These are phyloP conservation scores for Synergus umbraculus DNA, from an alignment of 2,888 invertebrate genomes.

Conservation along the genomic window DNA sequence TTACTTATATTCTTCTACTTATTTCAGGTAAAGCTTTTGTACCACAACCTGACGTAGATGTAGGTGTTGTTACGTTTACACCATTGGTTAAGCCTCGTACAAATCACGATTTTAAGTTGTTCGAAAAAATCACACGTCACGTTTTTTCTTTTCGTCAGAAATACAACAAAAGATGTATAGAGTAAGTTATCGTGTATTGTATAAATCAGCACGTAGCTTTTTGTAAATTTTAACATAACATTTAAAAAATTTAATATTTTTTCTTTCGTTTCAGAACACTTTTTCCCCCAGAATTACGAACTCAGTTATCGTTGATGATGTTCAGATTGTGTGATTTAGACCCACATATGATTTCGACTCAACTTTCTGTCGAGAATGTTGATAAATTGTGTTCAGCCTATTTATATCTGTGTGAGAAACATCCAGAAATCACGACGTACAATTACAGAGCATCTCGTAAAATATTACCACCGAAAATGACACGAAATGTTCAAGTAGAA, in stretches of 20 bases:
- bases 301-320: conserved; percentile 83
- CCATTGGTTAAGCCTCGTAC: conserved; percentile 89
- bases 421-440: conserved; percentile 84
- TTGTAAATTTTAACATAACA: not conserved
- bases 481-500: conserved; percentile 49
- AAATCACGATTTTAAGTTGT: conserved; percentile 87
- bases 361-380: conserved; percentile 89
- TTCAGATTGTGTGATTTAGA: conserved; percentile 86
- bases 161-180: conserved; percentile 84
- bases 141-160: conserved; percentile 95
- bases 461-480: conserved; percentile 53
- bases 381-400: conserved; percentile 88
- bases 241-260: conserved; percentile 19
- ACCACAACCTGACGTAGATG: conserved; percentile 97
- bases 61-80: conserved; percentile 93
- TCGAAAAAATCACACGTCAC: conserved; percentile 93
- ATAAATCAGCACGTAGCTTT: not conserved
- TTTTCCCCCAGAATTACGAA: conserved; percentile 85
- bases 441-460: conserved; percentile 82
- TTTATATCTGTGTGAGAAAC: conserved; percentile 83
- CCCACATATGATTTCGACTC: conserved; percentile 83
- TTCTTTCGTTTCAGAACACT: conserved; percentile 79
- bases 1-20: not conserved
- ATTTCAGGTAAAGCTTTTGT: conserved; percentile 86
- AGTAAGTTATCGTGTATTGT: conserved; percentile 71